Evolutionary conservation across 2,888 invertebrate species (phyloP), one percentile per base, ranked within the genome.

Genomic region (Rhimphoctona megacephalus): DNA sequence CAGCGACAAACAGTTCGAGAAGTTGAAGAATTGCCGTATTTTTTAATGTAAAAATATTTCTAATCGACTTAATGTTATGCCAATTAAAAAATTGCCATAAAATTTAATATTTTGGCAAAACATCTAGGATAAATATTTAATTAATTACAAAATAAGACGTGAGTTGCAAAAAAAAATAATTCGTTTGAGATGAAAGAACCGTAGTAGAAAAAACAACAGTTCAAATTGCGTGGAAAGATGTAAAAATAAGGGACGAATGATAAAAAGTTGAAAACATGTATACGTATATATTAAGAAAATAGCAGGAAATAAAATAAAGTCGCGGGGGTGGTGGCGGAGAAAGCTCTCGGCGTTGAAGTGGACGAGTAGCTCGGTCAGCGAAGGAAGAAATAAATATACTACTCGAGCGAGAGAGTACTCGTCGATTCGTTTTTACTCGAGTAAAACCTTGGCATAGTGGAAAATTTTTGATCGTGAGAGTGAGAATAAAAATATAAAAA

Each of bases 361-460:
- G 52, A 49, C 82, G 72, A 69, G 85, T 57, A 61, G 79, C 36
- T 73, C 66, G 73, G 52, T 74, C 66, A 66, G 67, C 54, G 17
- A 30, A 14, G 33, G 46, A 67, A 52, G 70, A 43, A 52, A 52
- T 66, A 79, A 54, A 69, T 64, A 57, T 76, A 64, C 74, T 82
- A 79, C 85, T 79, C 43, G 78, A 82, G 73, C 33, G 52, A 39
- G 30, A 25, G 70, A 43, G 78, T 73, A 49, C 70, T 72, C 79
- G 73, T 82, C 82, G 82, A 83, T 83, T 85, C 83, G 46, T 70
- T 85, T 85, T 79, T 76, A 67, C 72, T 70, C 72, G 86, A 77
- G 86, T 86, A 77, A 67, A 66, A 86, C 81, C 57, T 86, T 83
- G 80, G 80, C 86, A 77, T 67, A 43, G 86, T 67, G 80, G 67